These are phyloP conservation scores for Geotrupes spiniger DNA, from an alignment of 2,888 invertebrate species.

Conservation along the genomic window DNA sequence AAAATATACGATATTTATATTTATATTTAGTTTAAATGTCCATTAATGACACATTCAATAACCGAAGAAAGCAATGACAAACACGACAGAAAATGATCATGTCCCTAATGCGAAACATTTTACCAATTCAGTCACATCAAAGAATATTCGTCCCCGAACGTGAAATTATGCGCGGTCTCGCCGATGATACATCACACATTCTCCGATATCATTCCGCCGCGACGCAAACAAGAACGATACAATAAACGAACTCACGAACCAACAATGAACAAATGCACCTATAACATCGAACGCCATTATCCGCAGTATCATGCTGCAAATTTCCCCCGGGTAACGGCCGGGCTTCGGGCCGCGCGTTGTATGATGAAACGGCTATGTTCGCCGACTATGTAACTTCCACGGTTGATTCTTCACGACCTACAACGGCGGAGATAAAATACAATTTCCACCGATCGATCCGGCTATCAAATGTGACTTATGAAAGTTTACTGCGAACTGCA, in stretches of 20 bases:
- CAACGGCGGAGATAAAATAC: neutral
- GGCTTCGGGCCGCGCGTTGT: conserved; percentile 34
- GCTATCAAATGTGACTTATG: conserved; percentile 1
- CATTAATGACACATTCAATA: no score
- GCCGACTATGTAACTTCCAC: neutral
- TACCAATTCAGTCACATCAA: no score
- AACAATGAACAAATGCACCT: conserved; percentile 24
- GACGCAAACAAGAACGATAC: conserved; percentile 9
- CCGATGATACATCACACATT: no score
- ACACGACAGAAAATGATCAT: no score
- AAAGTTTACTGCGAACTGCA: neutral
- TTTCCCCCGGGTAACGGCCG: conserved; percentile 46
- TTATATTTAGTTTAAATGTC: no score
- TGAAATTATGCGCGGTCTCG: no score
- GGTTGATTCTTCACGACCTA: conserved; percentile 1
- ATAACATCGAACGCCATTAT: conserved; percentile 47
- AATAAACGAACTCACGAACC: conserved; percentile 23
- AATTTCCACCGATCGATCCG: neutral
- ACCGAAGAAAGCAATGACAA: no score
- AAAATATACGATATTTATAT: no score
- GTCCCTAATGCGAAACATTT: no score
- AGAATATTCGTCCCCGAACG: no score
- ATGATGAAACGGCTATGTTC: conserved; percentile 36
- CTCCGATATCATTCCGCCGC: neutral
- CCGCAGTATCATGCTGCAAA: conserved; percentile 46